phyloP scores from a whole-genome alignment of 2,797 vertebrate genomes.

The Girardinus metallicus region DNA sequence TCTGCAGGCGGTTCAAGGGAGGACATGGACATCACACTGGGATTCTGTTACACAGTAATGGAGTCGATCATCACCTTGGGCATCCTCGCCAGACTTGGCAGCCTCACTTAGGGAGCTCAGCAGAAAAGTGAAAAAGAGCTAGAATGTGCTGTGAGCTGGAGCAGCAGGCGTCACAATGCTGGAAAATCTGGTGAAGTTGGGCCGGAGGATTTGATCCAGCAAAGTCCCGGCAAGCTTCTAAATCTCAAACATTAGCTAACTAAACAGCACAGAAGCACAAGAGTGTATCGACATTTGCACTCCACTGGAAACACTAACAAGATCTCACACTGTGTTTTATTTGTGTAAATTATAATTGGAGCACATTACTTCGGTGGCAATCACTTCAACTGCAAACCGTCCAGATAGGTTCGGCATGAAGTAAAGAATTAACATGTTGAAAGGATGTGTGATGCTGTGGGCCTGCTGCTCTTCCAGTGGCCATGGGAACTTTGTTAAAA shows the following conservation, averaged over 20 bases:
- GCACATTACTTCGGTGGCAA: background rate
- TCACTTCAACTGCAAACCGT: background rate
- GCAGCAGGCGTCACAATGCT: slow-evolving; percentile 24
- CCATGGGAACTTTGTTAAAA: background rate
- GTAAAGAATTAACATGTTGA: background rate
- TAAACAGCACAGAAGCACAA: background rate
- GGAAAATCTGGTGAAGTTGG: slow-evolving; percentile 4
- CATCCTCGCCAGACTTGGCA: slow-evolving; percentile 47
- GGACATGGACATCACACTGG: slow-evolving; percentile 44
- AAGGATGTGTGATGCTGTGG: background rate
- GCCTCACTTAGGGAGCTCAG: slow-evolving; percentile 25
- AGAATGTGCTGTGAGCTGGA: slow-evolving; percentile 6
- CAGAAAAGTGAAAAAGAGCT: slow-evolving; percentile 7
- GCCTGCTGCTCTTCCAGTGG: background rate
- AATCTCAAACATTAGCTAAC: slow-evolving; percentile 15
- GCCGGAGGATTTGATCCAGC: slow-evolving; percentile 8
- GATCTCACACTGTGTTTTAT: background rate
- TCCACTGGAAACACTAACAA: background rate
- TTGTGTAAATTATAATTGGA: background rate
- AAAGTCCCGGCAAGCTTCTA: slow-evolving; percentile 17
- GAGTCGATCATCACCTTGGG: slow-evolving; percentile 48
- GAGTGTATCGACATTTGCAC: slow-evolving; percentile 33
- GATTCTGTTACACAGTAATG: slow-evolving; percentile 43
- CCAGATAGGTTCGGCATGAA: background rate
- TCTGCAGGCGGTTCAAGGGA: slow-evolving; percentile 29